phyloP scores from a whole-genome alignment of 2,797 vertebrate genomes.

The Aphelocoma californica region DNA sequence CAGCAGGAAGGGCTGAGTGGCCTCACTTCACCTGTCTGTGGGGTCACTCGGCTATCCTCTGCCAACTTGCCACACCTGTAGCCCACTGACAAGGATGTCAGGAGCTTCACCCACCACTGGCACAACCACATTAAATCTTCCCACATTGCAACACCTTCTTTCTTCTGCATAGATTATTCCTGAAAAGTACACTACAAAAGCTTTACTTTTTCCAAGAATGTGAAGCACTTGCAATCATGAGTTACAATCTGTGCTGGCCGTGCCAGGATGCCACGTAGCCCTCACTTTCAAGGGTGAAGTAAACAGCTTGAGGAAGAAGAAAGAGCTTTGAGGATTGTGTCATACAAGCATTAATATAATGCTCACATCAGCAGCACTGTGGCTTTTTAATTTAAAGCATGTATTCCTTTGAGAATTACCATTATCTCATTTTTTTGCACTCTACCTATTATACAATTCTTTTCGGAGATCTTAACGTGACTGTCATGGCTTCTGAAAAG shows the following conservation, averaged over 20 bases:
- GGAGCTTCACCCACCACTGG: neutral
- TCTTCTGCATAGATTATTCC: accelerated
- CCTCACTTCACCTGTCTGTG: neutral
- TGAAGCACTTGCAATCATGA: neutral
- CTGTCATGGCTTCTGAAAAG: conserved; percentile 51
- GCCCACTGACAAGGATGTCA: accelerated
- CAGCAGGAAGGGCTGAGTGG: neutral
- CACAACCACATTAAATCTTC: neutral
- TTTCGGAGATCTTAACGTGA: conserved; percentile 33
- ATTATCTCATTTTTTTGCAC: conserved; percentile 55
- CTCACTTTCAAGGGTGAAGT: neutral
- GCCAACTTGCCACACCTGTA: accelerated
- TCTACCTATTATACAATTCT: conserved; percentile 49
- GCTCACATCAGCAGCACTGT: conserved; percentile 35
- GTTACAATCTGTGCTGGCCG: neutral
- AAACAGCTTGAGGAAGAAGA: conserved; percentile 2
- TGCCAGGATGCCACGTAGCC: neutral
- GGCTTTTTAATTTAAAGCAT: conserved; percentile 54
- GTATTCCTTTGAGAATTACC: conserved; percentile 55
- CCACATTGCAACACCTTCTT: neutral
- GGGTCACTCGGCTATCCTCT: neutral
- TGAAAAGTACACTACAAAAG: neutral
- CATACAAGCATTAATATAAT: conserved; percentile 30
- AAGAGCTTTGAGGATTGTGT: neutral
- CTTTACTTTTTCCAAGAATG: neutral